A percentile compares a stretch with the other conserved stretches of the same genome.
Conservation (phyloP, 2,113 vertebrate genomes). For the Microtus pennsylvanicus region DNA sequence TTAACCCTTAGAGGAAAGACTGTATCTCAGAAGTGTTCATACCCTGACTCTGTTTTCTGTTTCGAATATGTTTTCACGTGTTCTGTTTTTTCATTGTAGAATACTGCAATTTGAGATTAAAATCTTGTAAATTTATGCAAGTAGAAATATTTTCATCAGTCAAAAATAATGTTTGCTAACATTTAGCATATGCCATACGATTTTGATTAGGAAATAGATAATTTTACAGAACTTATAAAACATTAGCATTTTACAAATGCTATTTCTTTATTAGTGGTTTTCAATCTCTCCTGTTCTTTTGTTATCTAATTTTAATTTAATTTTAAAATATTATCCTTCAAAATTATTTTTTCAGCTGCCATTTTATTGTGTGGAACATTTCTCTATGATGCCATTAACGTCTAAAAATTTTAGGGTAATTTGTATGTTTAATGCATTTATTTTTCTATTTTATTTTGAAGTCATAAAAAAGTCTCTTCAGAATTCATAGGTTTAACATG, state of each 20-base stretch:
- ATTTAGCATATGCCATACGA: not conserved
- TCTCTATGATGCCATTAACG: not conserved
- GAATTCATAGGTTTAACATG: not conserved
- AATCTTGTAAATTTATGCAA: not conserved
- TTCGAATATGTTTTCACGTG: not conserved
- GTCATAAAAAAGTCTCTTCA: not conserved
- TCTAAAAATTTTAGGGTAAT: not conserved
- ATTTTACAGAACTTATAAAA: not conserved
- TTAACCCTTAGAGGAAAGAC: not conserved
- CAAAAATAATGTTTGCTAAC: constrained; percentile 2
- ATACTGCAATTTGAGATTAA: not conserved
- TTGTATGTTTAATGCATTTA: not conserved
- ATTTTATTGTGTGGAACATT: not conserved
- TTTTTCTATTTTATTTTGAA: not conserved
- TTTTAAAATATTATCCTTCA: not conserved
- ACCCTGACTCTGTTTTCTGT: not conserved
- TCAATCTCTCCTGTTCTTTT: not conserved
- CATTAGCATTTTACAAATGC: not conserved
- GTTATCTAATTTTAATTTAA: not conserved
- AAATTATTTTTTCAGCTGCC: not conserved
- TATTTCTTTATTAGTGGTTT: not conserved
- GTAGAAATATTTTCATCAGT: not conserved
- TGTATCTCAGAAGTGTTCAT: not conserved
- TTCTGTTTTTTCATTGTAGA: not conserved
- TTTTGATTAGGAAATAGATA: not conserved